Base-by-base conservation (phyloP, 2,888 invertebrate genomes). In the Neria commutata region DNA sequence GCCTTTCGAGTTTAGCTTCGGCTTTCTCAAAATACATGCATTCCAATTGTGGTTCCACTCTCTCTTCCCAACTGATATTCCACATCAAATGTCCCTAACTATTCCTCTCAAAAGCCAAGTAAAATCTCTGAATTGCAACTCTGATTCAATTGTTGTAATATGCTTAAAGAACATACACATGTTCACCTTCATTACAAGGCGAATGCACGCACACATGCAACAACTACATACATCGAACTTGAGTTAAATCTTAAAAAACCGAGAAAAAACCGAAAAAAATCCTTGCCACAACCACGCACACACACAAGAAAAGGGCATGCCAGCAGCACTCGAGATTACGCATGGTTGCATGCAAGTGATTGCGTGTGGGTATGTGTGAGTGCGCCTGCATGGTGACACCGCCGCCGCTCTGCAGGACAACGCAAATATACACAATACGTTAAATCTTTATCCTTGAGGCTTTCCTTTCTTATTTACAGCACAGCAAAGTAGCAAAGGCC, bases 391-490 rank as follows among this genome's bases (percentile, higher is more conserved):
- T 29, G 29, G 6, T 29, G 29, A 6, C 11, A 11, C 29, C 11
- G 29, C 29, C 6, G 29, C 29, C 11, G 29, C 29, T 29, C 51
- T 21, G 21, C 51, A 24, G 8, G 16, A 40, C 26, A 53, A 53
- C 19, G 23, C 26, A 48, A 55, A 55, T 48, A 48, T 37, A 24
- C 37, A 19, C 48, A 55, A 48, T 55, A 55, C 34, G 54, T 55
- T 48, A 21, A 55, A 19, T 25, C 48, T 48, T 47, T 23, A 23
- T 19, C 54, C 48, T n/a, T 8, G 26, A 34, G 48, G 54, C 48
- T 19, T 48, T 54, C 24, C 25, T 17, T 48, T 37, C 37, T 14
- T n/a, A 37, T 29, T 29, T 29, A 11, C 29, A 29, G 11, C 11
- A 29, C 29, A 29, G 29, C 11, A 6, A 29, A 11, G 29, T 11